Conservation (phyloP, 1,140 invertebrate species). For the Drosophila seguyi region DNA sequence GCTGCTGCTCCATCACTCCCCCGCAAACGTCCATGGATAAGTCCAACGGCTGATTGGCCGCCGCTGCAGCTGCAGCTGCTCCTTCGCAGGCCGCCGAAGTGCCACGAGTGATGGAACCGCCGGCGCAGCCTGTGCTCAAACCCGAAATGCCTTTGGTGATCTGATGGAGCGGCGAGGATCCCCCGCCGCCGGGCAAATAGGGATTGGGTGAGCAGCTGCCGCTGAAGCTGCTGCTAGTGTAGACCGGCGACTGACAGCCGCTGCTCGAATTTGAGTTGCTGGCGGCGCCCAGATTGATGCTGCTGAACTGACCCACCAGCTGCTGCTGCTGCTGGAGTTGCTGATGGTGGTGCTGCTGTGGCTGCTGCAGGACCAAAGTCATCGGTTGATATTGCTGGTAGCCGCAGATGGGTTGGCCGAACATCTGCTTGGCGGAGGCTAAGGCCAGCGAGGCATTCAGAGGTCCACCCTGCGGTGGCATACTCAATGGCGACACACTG, state of each 20-base stretch:
- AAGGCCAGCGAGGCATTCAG: constrained; percentile 63
- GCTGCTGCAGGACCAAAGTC: constrained; percentile 55
- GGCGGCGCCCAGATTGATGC: constrained; percentile 71
- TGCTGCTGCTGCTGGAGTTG: constrained; percentile 54
- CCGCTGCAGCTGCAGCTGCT: constrained; percentile 29
- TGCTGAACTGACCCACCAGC: constrained; percentile 78
- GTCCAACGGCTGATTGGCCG: constrained; percentile 76
- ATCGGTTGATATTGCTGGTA: constrained; percentile 59
- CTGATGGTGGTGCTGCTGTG: constrained; percentile 41
- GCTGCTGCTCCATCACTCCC: constrained; percentile 21
- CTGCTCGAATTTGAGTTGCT: constrained; percentile 72
- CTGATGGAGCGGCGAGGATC: constrained; percentile 81
- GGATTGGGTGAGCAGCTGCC: constrained; percentile 80
- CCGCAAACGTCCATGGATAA: constrained; percentile 81
- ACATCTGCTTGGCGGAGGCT: constrained; percentile 71
- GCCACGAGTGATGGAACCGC: constrained; percentile 92
- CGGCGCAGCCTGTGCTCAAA: constrained; percentile 86
- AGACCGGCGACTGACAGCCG: constrained; percentile 80
- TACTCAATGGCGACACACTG: constrained; percentile 71
- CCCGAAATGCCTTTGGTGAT: constrained; percentile 87
- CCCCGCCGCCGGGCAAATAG: constrained; percentile 66
- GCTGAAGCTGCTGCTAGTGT: constrained; percentile 74
- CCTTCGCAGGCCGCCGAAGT: constrained; percentile 86
- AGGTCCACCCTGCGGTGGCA: constrained; percentile 64
- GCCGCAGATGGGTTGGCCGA: constrained; percentile 70